These are phyloP conservation scores for Escarpia spicata DNA, from an alignment of 2,888 invertebrate species.

Conservation along the genomic window DNA sequence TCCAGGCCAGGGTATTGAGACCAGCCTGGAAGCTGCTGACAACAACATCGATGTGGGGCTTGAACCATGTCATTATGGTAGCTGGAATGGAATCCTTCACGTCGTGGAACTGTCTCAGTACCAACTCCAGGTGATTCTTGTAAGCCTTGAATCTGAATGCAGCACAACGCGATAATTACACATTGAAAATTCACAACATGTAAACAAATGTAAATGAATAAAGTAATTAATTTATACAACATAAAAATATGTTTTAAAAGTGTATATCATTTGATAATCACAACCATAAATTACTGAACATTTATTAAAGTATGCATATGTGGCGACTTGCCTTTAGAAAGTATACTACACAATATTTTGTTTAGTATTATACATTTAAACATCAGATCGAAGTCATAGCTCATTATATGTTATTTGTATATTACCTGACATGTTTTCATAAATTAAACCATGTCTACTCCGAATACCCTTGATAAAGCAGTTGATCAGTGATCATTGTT, in stretches of 20 bases:
- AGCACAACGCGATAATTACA: background rate
- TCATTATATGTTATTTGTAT: too few species aligned
- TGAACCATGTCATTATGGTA: conserved; percentile 54
- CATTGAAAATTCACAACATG: background rate
- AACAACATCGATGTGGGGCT: conserved; percentile 55
- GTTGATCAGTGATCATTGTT: too few species aligned
- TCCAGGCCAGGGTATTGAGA: conserved; percentile 63
- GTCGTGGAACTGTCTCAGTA: conserved; percentile 53
- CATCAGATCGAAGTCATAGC: too few species aligned
- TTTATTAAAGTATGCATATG: background rate
- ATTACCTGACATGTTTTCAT: too few species aligned
- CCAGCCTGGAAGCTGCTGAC: conserved; percentile 62
- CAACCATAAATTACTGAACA: too few species aligned
- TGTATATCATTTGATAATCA: too few species aligned
- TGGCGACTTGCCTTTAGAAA: too few species aligned
- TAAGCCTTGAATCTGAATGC: conserved; percentile 59
- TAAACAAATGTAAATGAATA: background rate
- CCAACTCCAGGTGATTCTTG: conserved; percentile 62
- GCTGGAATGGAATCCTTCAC: conserved; percentile 57
- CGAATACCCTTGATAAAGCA: too few species aligned
- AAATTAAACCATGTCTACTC: too few species aligned
- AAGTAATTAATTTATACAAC: background rate
- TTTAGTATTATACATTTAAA: too few species aligned
- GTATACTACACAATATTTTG: too few species aligned
- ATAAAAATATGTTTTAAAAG: background rate